Conservation (phyloP, 1,140 invertebrate species). For the Nephila pilipes region DNA sequence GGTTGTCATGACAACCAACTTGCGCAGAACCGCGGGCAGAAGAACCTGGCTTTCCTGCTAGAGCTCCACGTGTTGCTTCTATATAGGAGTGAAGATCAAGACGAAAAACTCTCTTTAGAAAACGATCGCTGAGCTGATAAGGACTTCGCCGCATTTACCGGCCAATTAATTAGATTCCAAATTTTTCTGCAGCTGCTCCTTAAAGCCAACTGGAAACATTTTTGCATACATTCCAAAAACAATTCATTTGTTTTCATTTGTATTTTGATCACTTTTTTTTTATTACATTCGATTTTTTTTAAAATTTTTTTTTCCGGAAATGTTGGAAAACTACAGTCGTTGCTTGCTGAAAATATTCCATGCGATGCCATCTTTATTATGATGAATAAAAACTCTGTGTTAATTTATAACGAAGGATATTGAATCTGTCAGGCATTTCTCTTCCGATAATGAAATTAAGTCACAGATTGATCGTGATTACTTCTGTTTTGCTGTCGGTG, state of each 20-base stretch:
- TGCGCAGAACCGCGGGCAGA: slow-evolving; percentile 42
- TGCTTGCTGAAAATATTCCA: not conserved
- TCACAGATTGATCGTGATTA: slow-evolving; percentile 49
- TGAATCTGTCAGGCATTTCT: not conserved
- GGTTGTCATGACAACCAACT: slow-evolving; percentile 54
- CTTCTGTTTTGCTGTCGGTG: not conserved
- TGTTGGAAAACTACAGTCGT: not conserved
- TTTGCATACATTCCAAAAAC: slow-evolving; percentile 1
- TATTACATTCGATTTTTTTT: too few relatives aligned
- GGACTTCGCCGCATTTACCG: not conserved
- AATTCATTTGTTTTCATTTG: not conserved
- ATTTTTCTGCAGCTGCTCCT: not conserved
- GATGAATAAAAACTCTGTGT: not conserved
- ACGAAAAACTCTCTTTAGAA: slow-evolving; percentile 30
- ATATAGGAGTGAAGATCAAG: slow-evolving; percentile 53
- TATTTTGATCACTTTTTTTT: not conserved
- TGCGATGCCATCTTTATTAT: not conserved
- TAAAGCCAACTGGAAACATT: not conserved
- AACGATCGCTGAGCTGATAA: slow-evolving; percentile 42
- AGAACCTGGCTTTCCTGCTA: not conserved
- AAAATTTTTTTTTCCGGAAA: not conserved
- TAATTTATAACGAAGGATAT: not conserved
- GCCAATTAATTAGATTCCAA: not conserved
- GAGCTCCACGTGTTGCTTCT: slow-evolving; percentile 66
- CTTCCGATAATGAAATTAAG: slow-evolving; percentile 68